These are phyloP conservation scores for Hemicrepidius hirtus DNA, from an alignment of 2,888 invertebrate genomes.

Conservation along the genomic window DNA sequence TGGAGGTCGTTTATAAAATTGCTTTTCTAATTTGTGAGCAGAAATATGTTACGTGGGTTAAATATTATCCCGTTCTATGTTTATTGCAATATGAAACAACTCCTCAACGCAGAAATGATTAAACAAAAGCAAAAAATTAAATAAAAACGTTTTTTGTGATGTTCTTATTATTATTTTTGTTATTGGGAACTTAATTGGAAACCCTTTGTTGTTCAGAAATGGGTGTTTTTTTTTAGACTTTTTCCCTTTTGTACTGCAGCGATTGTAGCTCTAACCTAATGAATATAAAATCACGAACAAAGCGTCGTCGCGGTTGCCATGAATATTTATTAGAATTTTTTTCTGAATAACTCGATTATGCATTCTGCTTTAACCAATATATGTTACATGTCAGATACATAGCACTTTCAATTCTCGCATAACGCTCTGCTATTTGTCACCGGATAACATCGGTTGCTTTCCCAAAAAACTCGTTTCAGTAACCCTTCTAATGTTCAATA, in stretches of 20 bases:
- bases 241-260: background rate
- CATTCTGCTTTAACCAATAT: slow-evolving; percentile 40
- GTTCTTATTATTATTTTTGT: no score
- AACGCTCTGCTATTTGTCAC: slow-evolving; percentile 43
- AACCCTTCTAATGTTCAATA: slow-evolving; percentile 57
- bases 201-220: no score
- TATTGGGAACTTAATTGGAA: no score
- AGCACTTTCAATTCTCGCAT: slow-evolving; percentile 44
- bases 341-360: slow-evolving; percentile 39
- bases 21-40: background rate
- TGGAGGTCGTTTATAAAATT: background rate
- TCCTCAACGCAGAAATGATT: no score
- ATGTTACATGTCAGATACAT: slow-evolving; percentile 45
- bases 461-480: slow-evolving; percentile 49
- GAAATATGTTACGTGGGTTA: no score
- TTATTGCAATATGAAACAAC: no score
- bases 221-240: no score
- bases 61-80: no score
- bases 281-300: slow-evolving; percentile 37
- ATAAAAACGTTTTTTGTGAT: background rate
- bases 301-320: slow-evolving; percentile 17
- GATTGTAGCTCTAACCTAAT: slow-evolving; percentile 19
- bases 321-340: slow-evolving; percentile 44
- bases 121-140: background rate
- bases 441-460: slow-evolving; percentile 45